Percentiles rank a stretch among this genome's conserved stretches.
phyloP scores from a whole-genome alignment of 2,113 vertebrate genomes.

The Pelusios castaneus region DNA sequence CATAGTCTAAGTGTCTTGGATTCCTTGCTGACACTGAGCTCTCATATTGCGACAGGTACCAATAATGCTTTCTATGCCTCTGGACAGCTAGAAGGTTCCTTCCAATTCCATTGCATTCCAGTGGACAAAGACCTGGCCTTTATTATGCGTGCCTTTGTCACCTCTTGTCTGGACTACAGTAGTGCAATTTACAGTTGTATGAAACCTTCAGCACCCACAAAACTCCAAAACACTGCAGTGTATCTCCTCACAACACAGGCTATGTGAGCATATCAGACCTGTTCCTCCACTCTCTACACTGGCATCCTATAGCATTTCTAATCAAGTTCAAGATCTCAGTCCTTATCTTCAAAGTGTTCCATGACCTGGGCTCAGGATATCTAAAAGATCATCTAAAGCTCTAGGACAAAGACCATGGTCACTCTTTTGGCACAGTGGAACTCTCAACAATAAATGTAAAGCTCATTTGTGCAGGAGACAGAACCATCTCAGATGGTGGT shows the following conservation, averaged over 20 bases:
- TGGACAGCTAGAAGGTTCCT: neutral
- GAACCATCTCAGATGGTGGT: too few species aligned
- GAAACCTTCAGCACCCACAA: neutral
- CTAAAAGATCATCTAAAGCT: neutral
- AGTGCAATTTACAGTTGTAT: neutral
- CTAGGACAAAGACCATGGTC: neutral
- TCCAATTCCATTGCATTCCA: neutral
- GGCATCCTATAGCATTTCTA: neutral
- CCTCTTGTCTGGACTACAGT: neutral
- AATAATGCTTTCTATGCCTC: neutral
- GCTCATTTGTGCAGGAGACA: too few species aligned
- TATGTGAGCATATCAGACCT: neutral
- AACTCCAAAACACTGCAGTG: neutral
- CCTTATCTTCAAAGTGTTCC: neutral
- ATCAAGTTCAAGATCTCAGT: neutral
- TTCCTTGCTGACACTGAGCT: neutral
- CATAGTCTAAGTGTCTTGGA: neutral
- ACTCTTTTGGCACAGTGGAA: neutral
- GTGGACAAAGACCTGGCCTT: neutral
- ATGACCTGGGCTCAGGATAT: neutral
- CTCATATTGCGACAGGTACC: neutral
- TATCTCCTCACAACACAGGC: neutral
- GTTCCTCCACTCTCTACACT: neutral
- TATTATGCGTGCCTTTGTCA: neutral
- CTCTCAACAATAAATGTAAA: neutral